These are phyloP conservation scores for Campylomormyrus tamandua DNA, from an alignment of 2,113 vertebrate species.

Conservation along the genomic window DNA sequence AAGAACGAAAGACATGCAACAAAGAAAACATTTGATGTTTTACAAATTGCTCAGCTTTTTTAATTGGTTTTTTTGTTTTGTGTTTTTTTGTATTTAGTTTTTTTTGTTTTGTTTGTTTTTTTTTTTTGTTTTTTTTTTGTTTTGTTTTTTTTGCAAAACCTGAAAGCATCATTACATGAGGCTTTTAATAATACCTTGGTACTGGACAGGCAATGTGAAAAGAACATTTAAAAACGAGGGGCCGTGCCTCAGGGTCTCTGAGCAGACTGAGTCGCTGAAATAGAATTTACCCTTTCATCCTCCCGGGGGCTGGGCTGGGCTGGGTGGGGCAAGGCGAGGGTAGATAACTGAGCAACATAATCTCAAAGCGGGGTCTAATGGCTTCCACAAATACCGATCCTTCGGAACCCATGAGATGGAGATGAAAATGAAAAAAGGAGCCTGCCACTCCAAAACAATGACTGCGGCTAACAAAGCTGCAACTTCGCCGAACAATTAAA, in stretches of 20 bases:
- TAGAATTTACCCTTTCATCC: conserved; percentile 11
- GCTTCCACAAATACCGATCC: neutral
- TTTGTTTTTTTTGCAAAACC: conserved; percentile 54
- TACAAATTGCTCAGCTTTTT: conserved; percentile 56
- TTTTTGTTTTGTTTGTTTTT: conserved; percentile 40
- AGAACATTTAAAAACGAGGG: conserved; percentile 33
- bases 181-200: conserved; percentile 50
- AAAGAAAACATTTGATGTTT: conserved; percentile 71
- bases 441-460: neutral
- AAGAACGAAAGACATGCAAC: conserved; percentile 70
- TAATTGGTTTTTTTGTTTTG: conserved; percentile 39
- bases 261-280: conserved; percentile 7
- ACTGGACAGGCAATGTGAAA: conserved; percentile 57
- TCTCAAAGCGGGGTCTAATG: neutral
- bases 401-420: neutral
- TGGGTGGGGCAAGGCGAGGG: neutral
- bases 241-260: conserved; percentile 8
- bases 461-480: neutral
- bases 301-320: neutral
- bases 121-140: conserved; percentile 25
- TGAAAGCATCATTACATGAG: conserved; percentile 68
- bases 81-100: conserved; percentile 5
- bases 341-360: conserved; percentile 6
- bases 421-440: neutral
- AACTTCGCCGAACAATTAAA: neutral